Conservation (phyloP, 2,113 vertebrate genomes). For the Ammodytes dubius region DNA sequence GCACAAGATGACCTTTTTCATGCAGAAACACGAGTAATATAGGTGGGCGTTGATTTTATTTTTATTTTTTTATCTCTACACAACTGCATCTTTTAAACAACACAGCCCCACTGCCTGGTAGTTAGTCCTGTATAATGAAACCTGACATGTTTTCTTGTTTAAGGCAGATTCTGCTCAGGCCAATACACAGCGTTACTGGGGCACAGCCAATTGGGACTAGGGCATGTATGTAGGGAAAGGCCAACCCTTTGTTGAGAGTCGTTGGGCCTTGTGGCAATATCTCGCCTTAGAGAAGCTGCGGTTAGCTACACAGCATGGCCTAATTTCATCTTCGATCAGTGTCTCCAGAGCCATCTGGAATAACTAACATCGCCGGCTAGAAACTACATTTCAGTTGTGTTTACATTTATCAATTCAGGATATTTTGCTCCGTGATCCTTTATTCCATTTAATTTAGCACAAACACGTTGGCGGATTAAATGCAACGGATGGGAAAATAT, state of each 20-base stretch:
- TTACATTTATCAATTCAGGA: constrained; percentile 51
- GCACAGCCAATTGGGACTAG: constrained; percentile 70
- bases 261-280: constrained; percentile 72
- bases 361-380: constrained; percentile 60
- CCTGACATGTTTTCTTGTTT: constrained; percentile 77
- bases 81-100: constrained; percentile 62
- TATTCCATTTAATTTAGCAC: constrained; percentile 42
- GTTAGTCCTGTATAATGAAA: constrained; percentile 71
- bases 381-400: constrained; percentile 50
- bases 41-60: constrained; percentile 43
- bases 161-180: constrained; percentile 75
- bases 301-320: constrained; percentile 68
- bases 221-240: constrained; percentile 57
- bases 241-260: constrained; percentile 78
- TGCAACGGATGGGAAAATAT: constrained; percentile 7
- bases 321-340: constrained; percentile 85
- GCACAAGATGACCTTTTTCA: constrained; percentile 53
- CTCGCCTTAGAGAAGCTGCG: constrained; percentile 69
- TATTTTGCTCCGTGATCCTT: constrained; percentile 28
- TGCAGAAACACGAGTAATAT: constrained; percentile 55
- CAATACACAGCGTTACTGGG: constrained; percentile 73
- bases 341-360: constrained; percentile 71
- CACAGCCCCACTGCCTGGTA: constrained; percentile 44
- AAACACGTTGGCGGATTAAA: constrained; percentile 17
- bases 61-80: constrained; percentile 33